phyloP scores from a whole-genome alignment of 2,888 invertebrate genomes.

The Cerastis leucographa region DNA sequence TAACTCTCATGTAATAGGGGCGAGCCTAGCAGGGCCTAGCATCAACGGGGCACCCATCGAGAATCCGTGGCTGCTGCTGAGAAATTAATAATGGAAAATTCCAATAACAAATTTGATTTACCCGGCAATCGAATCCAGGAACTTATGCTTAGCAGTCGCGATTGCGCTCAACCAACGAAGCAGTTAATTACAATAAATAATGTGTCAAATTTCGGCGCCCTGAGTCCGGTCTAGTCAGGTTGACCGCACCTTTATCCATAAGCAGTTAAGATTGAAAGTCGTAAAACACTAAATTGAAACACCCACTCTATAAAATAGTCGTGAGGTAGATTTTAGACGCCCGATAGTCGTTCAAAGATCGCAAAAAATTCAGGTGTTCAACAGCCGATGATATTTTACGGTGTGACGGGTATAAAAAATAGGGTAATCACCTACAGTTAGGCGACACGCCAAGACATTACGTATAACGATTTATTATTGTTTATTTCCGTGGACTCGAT shows the following conservation, averaged over 20 bases:
- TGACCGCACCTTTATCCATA: background rate
- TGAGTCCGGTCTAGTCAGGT: background rate
- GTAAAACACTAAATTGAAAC: background rate
- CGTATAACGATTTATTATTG: conserved; percentile 63
- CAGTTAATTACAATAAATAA: too few species aligned
- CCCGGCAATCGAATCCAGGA: too few species aligned
- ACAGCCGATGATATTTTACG: conserved; percentile 53
- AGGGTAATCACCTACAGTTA: conserved; percentile 69
- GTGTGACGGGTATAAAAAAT: conserved; percentile 55
- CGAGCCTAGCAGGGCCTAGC: too few species aligned
- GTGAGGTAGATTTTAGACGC: conserved; percentile 38
- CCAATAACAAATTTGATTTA: too few species aligned
- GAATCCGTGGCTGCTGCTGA: too few species aligned
- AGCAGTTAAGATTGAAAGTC: background rate
- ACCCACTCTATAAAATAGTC: conserved; percentile 30
- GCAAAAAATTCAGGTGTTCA: conserved; percentile 66
- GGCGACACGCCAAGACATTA: conserved; percentile 74
- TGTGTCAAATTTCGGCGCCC: background rate
- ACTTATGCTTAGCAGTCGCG: too few species aligned
- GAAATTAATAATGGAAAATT: too few species aligned
- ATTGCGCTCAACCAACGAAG: too few species aligned
- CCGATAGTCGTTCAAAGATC: background rate
- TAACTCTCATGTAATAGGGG: too few species aligned
- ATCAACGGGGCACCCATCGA: too few species aligned
- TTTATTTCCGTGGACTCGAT: conserved; percentile 45